Percentiles rank a stretch among this genome's conserved stretches.
Evolutionary conservation across 1,140 invertebrate genomes (phyloP).

Genomic region (Orchestia grillus): DNA sequence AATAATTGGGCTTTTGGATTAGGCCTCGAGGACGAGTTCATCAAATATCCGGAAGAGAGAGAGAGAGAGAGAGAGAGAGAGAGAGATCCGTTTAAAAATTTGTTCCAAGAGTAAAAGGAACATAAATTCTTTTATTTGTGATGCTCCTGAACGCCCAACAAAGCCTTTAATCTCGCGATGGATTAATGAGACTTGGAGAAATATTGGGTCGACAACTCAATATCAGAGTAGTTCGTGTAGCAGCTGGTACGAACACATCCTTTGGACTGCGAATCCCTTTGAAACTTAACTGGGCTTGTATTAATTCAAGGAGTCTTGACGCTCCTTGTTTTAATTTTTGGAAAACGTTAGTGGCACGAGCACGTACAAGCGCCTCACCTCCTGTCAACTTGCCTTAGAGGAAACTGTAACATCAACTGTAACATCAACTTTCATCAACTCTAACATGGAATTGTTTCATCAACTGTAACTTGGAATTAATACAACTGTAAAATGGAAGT

Average conservation of each 20-base stretch:
- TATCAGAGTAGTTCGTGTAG: not conserved
- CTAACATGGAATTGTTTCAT: no score
- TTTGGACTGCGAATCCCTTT: not conserved
- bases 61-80: not conserved
- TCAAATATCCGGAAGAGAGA: not conserved
- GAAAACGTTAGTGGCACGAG: no score
- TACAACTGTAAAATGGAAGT: no score
- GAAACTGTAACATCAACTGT: no score
- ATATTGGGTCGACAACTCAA: not conserved
- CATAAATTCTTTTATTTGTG: not conserved
- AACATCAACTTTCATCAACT: no score
- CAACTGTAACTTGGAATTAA: no score
- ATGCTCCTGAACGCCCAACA: not conserved
- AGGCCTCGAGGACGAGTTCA: not conserved
- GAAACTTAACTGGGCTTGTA: not conserved
- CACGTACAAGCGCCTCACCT: no score
- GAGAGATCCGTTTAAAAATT: not conserved
- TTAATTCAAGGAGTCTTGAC: not conserved
- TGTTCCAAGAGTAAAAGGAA: not conserved
- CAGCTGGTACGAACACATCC: not conserved
- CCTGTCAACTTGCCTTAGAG: no score
- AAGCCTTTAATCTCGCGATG: not conserved
- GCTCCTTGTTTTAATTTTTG: no score
- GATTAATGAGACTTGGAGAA: not conserved
- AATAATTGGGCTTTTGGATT: not conserved